Evolutionary conservation across 2,797 vertebrate species (phyloP).

Genomic region (Alcedo atthis): DNA sequence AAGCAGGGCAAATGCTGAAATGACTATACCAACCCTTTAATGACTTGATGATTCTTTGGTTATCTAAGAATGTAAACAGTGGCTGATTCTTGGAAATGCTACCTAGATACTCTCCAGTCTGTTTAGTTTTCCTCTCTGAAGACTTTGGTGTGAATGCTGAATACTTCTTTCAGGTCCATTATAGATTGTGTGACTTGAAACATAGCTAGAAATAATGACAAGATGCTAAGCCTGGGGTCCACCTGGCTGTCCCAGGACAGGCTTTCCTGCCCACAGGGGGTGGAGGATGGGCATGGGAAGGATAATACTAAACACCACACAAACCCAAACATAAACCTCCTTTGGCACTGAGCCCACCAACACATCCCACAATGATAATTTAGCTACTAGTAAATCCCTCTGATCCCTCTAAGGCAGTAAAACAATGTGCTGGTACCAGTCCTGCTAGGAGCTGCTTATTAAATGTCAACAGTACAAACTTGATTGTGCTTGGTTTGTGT

Average conservation of each 20-base stretch:
- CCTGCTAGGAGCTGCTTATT: background rate
- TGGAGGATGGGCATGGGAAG: no score
- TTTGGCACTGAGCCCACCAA: background rate
- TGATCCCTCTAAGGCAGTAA: background rate
- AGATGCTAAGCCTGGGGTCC: background rate
- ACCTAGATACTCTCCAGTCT: background rate
- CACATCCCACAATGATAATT: background rate
- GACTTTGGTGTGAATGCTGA: background rate
- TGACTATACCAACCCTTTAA: no score
- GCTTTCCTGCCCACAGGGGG: background rate
- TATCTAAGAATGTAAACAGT: background rate
- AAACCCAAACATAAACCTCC: background rate
- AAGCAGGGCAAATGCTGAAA: background rate
- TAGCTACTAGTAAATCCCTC: slow-evolving; percentile 9
- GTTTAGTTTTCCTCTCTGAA: background rate
- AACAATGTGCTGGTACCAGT: background rate
- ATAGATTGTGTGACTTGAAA: background rate
- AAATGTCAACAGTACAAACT: background rate
- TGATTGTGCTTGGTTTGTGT: background rate
- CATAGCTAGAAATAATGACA: background rate
- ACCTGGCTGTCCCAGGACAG: background rate
- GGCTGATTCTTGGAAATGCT: background rate
- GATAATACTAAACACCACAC: background rate
- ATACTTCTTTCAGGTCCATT: background rate
- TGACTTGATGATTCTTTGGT: background rate